Percentiles rank a stretch among this genome's conserved stretches.
Evolutionary conservation across 2,113 vertebrate genomes (phyloP).

Genomic region (Myotis davidii): DNA sequence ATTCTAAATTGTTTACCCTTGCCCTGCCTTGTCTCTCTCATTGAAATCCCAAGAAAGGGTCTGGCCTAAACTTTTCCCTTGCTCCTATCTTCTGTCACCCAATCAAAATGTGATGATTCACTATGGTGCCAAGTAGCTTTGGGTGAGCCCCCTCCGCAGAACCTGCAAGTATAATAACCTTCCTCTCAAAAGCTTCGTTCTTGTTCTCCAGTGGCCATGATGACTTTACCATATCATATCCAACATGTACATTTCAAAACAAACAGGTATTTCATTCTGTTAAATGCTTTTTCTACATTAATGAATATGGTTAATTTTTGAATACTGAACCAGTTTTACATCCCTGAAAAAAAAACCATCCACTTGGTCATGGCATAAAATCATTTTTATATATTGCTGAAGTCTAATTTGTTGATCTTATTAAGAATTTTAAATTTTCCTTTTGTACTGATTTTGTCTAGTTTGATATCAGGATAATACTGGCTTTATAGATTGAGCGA

Average conservation of each 20-base stretch:
- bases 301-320: neutral
- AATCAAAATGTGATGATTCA: neutral
- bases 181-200: neutral
- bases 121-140: neutral
- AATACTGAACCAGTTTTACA: neutral
- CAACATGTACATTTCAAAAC: neutral
- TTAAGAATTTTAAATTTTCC: neutral
- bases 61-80: neutral
- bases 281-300: neutral
- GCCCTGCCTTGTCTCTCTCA: neutral
- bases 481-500: neutral
- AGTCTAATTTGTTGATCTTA: neutral
- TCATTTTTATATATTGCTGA: neutral
- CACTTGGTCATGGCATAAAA: neutral
- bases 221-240: neutral
- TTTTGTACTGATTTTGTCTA: neutral
- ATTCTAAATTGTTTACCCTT: neutral
- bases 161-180: neutral
- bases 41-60: neutral
- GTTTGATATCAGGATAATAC: neutral
- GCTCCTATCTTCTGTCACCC: neutral
- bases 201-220: neutral
- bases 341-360: neutral
- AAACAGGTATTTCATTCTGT: neutral
- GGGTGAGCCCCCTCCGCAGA: neutral